Percentiles rank a stretch among this genome's conserved stretches.
These are phyloP conservation scores for Caligus rogercresseyi DNA, from an alignment of 1,140 invertebrate genomes.

Conservation along the genomic window DNA sequence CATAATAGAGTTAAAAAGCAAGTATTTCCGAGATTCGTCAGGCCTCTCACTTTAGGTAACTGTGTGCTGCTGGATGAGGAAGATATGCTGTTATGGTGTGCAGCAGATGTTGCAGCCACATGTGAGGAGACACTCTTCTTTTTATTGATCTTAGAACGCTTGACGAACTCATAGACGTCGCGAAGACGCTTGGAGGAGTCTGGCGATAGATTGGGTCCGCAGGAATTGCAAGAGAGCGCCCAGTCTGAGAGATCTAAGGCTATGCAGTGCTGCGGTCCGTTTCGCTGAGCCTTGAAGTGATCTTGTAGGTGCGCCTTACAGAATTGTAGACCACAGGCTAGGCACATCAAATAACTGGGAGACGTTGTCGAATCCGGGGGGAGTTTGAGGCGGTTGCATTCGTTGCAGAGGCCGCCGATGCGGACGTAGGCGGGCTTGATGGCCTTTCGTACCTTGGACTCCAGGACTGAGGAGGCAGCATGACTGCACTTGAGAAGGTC, in stretches of 20 bases:
- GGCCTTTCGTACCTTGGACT: neutral
- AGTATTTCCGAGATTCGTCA: constrained; percentile 78
- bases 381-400: neutral
- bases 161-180: neutral
- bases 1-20: constrained; percentile 93
- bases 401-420: neutral
- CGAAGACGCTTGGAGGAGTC: constrained; percentile 6
- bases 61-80: neutral
- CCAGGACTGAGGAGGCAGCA: neutral
- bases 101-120: no score
- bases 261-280: neutral
- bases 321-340: constrained; percentile 4
- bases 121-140: no score
- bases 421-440: neutral
- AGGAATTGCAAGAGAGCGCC: neutral
- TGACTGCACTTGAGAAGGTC: neutral
- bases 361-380: neutral
- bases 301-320: neutral
- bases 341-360: neutral
- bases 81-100: no score
- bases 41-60: constrained; percentile 30
- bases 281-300: neutral
- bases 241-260: neutral
- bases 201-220: neutral
- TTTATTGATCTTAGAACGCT: neutral